Conservation (phyloP, 23 tunicate genomes). For the Ascidia mentula region DNA sequence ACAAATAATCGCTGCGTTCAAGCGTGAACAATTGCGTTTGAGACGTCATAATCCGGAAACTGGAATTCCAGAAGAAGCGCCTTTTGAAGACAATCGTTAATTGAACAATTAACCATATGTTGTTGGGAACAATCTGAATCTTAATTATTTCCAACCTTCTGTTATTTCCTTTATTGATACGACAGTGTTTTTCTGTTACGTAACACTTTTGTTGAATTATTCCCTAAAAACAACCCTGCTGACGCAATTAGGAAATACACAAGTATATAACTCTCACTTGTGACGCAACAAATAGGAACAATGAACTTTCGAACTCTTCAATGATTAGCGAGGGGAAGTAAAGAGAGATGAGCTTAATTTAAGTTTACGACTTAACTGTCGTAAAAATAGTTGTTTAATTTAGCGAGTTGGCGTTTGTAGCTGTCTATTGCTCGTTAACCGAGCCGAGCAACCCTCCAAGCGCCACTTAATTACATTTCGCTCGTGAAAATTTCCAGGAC, state of each 20-base stretch:
- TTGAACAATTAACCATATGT: constrained; percentile 8
- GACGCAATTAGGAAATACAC: no score
- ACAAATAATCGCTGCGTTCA: constrained; percentile 4
- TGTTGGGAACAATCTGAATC: no score
- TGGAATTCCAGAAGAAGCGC: background rate
- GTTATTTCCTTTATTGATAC: no score
- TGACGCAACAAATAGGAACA: background rate
- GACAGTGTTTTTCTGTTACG: no score
- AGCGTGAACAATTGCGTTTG: background rate
- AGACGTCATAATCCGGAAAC: constrained; percentile 7
- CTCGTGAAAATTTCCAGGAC: no score
- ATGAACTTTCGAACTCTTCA: constrained; percentile 2
- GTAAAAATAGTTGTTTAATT: background rate
- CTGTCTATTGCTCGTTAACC: no score
- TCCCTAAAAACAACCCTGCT: no score
- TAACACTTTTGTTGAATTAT: no score
- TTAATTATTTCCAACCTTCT: no score
- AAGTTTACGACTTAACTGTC: background rate
- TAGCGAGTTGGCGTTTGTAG: background rate
- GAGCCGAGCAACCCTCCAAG: no score
- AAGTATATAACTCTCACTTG: no score
- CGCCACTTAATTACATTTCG: no score
- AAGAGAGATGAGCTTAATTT: background rate
- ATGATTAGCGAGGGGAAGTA: constrained; percentile 5
- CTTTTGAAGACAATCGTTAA: background rate